Conservation (phyloP, 2,888 invertebrate genomes). For the Eugnorisma glareosa region DNA sequence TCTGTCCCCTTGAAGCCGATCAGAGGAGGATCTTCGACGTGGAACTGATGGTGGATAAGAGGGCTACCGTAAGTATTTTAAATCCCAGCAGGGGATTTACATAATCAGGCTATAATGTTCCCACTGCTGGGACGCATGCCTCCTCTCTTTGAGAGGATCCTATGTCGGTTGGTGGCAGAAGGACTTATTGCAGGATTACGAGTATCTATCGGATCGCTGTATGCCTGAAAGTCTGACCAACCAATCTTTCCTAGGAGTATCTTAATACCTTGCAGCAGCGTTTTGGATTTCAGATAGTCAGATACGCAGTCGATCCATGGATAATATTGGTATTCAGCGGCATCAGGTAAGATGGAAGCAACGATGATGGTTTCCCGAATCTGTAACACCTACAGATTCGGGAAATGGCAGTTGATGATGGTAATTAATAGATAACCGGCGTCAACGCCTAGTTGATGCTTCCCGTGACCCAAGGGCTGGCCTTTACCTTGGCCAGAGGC, state of each 20-base stretch:
- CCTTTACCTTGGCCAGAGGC: no score
- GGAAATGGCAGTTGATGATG: neutral
- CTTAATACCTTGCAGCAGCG: neutral
- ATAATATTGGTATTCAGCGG: neutral
- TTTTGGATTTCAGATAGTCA: neutral
- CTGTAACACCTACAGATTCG: neutral
- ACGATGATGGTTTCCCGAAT: no score
- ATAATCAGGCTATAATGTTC: neutral
- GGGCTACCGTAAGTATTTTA: constrained; percentile 71
- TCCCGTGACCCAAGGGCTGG: no score
- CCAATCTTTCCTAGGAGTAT: neutral
- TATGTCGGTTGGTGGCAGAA: neutral
- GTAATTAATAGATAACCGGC: no score
- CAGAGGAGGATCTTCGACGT: constrained; percentile 76
- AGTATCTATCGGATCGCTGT: neutral
- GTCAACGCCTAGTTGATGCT: no score
- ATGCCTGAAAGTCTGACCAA: neutral
- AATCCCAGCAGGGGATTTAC: neutral
- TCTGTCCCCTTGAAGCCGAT: constrained; percentile 75
- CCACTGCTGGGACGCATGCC: neutral
- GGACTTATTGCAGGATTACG: neutral
- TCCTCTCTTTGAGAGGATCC: neutral
- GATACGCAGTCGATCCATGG: neutral
- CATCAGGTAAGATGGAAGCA: neutral
- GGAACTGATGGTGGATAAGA: constrained; percentile 73